Conservation (phyloP, 2,113 vertebrate species). For the Ovibos moschatus region DNA sequence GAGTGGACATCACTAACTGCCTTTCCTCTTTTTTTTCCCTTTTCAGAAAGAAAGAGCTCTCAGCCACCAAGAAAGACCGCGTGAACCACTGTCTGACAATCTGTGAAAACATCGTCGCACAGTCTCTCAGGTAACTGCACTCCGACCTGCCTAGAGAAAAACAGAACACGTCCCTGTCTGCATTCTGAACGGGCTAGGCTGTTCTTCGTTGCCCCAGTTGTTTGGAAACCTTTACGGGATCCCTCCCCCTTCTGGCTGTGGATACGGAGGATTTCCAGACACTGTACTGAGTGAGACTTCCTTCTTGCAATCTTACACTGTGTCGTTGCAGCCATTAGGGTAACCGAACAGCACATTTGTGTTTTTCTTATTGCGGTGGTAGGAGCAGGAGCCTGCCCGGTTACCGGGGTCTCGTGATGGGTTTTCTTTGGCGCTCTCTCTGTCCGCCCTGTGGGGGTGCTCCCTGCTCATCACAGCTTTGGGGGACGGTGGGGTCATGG, state of each 20-base stretch:
- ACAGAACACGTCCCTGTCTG: not conserved
- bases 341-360: not conserved
- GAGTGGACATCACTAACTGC: not conserved
- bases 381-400: not conserved
- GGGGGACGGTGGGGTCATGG: not conserved
- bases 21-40: not conserved
- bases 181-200: not conserved
- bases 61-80: slow-evolving; percentile 96
- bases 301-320: not conserved
- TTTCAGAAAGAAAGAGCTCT: slow-evolving; percentile 96
- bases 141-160: not conserved
- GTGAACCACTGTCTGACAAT: slow-evolving; percentile 98
- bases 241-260: not conserved
- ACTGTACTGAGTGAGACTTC: not conserved
- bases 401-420: accelerated
- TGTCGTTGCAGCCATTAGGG: not conserved
- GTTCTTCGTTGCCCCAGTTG: not conserved
- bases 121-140: slow-evolving; percentile 92
- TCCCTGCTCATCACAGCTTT: accelerated
- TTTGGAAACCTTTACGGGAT: not conserved
- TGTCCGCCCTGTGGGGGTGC: accelerated
- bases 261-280: too few species aligned
- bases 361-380: not conserved
- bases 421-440: too few species aligned
- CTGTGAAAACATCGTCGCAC: slow-evolving; percentile 98